These are phyloP conservation scores for Glyptemys insculpta DNA, from an alignment of 2,797 vertebrate species.

Conservation along the genomic window DNA sequence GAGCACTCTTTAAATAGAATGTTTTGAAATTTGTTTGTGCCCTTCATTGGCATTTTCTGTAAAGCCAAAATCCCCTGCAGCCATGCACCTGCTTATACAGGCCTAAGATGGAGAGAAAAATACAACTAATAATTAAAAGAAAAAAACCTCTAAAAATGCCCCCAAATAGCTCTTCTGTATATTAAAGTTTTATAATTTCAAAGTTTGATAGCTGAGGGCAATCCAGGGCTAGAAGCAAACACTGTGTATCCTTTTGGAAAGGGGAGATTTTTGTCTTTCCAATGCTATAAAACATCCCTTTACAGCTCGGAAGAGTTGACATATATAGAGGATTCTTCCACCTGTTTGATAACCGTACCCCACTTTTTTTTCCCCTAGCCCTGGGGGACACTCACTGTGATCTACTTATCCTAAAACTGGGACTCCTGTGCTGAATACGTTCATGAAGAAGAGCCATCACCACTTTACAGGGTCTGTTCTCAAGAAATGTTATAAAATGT, in stretches of 20 bases:
- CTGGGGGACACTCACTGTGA: background rate
- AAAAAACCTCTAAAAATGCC: background rate
- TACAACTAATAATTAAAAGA: background rate
- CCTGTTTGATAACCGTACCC: no score
- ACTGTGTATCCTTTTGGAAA: no score
- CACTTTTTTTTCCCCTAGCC: no score
- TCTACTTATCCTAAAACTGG: background rate
- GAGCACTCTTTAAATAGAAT: rapidly evolving
- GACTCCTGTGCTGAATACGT: background rate
- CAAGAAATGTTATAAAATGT: background rate
- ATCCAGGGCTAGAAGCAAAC: no score
- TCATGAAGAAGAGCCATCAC: background rate
- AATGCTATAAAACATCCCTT: no score
- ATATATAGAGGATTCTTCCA: no score
- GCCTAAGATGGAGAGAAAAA: rapidly evolving
- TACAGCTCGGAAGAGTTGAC: no score
- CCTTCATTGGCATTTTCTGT: rapidly evolving
- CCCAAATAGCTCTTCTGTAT: rapidly evolving
- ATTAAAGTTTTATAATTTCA: rapidly evolving
- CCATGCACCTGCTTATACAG: rapidly evolving
- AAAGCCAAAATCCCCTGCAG: rapidly evolving
- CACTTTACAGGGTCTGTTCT: background rate
- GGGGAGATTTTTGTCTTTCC: no score
- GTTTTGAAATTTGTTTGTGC: background rate
- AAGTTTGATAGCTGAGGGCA: rapidly evolving